phyloP scores from a whole-genome alignment of 2,113 vertebrate species.

The Alosa alosa region DNA sequence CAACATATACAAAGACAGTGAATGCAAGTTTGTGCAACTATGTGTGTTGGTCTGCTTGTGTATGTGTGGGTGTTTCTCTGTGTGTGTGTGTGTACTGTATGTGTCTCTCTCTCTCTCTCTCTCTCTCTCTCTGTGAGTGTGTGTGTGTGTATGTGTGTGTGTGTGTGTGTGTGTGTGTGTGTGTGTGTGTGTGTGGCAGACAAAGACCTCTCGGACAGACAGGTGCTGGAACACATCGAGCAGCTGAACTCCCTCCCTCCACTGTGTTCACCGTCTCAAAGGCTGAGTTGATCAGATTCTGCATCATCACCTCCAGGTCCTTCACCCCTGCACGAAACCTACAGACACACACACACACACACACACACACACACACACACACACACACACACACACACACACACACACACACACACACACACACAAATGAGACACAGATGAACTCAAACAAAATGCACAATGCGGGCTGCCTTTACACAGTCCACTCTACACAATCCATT shows the following conservation, averaged over 20 bases:
- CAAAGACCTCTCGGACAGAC: constrained; percentile 75
- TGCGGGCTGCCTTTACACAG: neutral
- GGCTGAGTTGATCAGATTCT: constrained; percentile 76
- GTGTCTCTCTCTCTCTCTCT: neutral
- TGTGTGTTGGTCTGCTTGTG: constrained; percentile 16
- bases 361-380: constrained; percentile 37
- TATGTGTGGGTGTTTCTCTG: neutral
- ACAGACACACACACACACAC: constrained; percentile 24
- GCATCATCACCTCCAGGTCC: constrained; percentile 75
- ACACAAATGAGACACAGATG: neutral
- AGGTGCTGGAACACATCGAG: constrained; percentile 78
- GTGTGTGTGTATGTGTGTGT: neutral
- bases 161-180: constrained; percentile 3
- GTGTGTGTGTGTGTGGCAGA: constrained; percentile 19
- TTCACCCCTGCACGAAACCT: constrained; percentile 71
- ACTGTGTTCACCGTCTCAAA: constrained; percentile 73
- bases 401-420: neutral
- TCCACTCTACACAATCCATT: constrained; percentile 11
- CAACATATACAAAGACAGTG: constrained; percentile 27
- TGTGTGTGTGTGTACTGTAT: neutral
- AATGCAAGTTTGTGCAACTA: constrained; percentile 22
- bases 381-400: constrained; percentile 33
- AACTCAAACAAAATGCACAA: constrained; percentile 29
- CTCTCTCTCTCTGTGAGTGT: neutral
- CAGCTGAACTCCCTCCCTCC: constrained; percentile 76